phyloP scores from a whole-genome alignment of 2,113 vertebrate species.

The Sinocyclocheilus anophthalmus region DNA sequence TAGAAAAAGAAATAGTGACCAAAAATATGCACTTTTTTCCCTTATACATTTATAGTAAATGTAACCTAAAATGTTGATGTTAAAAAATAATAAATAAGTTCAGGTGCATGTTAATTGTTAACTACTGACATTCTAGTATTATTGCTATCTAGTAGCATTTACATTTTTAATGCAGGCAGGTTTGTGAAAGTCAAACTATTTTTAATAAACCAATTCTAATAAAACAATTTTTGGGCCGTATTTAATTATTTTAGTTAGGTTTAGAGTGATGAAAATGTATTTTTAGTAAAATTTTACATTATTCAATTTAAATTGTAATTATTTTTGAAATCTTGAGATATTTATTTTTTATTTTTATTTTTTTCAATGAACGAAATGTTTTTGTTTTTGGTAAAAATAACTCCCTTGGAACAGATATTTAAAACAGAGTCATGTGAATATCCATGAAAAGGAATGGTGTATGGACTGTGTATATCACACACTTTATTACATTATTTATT shows the following conservation, averaged over 20 bases:
- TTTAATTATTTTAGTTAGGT: too few relatives aligned
- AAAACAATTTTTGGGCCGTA: background rate
- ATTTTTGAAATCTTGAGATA: too few relatives aligned
- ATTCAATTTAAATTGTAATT: too few relatives aligned
- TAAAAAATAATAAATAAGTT: background rate
- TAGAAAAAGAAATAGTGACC: background rate
- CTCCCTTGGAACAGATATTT: background rate
- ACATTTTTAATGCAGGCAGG: background rate
- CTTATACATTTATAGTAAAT: background rate
- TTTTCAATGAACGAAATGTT: background rate
- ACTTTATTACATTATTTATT: background rate
- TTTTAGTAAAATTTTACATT: too few relatives aligned
- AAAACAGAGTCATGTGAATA: background rate
- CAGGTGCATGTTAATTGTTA: background rate
- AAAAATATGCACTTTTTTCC: background rate
- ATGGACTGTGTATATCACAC: slow-evolving; percentile 17
- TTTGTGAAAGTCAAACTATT: background rate
- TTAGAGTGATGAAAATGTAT: too few relatives aligned
- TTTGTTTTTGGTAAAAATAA: background rate
- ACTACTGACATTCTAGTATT: background rate
- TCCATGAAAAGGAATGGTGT: background rate
- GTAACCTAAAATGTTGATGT: background rate
- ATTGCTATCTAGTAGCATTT: background rate
- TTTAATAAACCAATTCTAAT: background rate
- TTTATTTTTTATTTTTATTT: background rate